A percentile compares a stretch with the other conserved stretches of the same genome.
Conservation (phyloP, 2,797 vertebrate species). For the Dendrocincla tyrannina region DNA sequence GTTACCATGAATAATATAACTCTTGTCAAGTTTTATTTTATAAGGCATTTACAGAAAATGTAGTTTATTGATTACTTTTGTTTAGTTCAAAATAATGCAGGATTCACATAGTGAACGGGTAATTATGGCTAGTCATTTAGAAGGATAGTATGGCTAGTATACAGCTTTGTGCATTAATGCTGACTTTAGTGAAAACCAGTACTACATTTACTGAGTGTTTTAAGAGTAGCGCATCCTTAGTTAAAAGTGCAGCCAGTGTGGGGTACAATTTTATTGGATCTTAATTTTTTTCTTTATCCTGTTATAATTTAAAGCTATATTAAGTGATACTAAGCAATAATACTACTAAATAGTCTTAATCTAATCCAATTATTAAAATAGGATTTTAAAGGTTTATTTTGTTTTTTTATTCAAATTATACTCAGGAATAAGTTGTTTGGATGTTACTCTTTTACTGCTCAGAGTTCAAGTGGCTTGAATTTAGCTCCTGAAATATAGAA, state of each 20-base stretch:
- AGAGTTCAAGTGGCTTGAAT: neutral
- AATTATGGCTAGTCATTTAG: neutral
- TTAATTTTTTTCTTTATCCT: neutral
- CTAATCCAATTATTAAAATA: neutral
- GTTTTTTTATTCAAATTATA: neutral
- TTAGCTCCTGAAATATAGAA: neutral
- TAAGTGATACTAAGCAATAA: neutral
- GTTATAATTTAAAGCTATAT: conserved; percentile 1
- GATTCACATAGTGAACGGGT: neutral
- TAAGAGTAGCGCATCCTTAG: neutral
- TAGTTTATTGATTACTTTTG: neutral
- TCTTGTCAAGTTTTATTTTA: neutral
- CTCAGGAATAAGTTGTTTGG: neutral
- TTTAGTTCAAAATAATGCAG: neutral
- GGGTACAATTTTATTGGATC: neutral
- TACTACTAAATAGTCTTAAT: conserved; percentile 3
- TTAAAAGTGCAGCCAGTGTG: neutral
- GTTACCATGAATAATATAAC: neutral
- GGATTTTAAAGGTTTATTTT: neutral
- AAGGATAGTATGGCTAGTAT: neutral
- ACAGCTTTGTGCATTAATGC: neutral
- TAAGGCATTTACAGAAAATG: neutral
- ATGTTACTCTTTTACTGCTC: neutral
- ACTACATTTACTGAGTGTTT: neutral
- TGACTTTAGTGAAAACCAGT: neutral